Evolutionary conservation across 2,888 invertebrate genomes (phyloP), one percentile per base, ranked within the genome.

Genomic region (Apotomis turbidana): DNA sequence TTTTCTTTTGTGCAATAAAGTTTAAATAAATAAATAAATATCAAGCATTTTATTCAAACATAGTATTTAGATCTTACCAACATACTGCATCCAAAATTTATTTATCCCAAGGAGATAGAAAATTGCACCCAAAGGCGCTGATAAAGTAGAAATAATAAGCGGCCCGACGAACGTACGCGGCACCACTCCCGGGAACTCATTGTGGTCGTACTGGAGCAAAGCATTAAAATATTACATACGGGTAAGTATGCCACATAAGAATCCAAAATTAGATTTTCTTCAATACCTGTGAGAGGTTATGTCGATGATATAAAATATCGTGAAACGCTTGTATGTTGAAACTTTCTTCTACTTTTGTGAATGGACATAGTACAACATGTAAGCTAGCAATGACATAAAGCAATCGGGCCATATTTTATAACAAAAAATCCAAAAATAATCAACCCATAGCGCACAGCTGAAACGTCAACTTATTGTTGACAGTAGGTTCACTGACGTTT

Each of bases 271-370:
- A 92, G 93, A 92, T 81, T 86, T 81, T 78, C 75, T 75, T 76
- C 76, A 82, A 82, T 95, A 98, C 98, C 96, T 97, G 94, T 71
- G 96, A 94, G 79, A 98, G 94, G 94, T 98, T 97, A 89, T 95
- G 94, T 78, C 96, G 95, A 87, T 98, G 96, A 90, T 97, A 98
- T 62, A 99, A 93, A 83, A 99, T 95, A 92, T 99, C 99, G 92
- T 99, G 99, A 88, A 97, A 97, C 36, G 99, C 99, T 94, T 99
- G 99, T 73, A 99, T 94, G 93, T 99, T 99, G 89, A 99, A 99
- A 91, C 99, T 99, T 94, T 99, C 99, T 92, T 99, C 99, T 66
- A 99, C 99, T 96, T 99, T 99, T 4, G 99, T 99, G 87, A 97
- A 99, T 68, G 99, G 99, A 84, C 98, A 98, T 80, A 97, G 94